phyloP scores from a whole-genome alignment of 53 echinoderm and acorn worm genomes.

The Henricia sp. region DNA sequence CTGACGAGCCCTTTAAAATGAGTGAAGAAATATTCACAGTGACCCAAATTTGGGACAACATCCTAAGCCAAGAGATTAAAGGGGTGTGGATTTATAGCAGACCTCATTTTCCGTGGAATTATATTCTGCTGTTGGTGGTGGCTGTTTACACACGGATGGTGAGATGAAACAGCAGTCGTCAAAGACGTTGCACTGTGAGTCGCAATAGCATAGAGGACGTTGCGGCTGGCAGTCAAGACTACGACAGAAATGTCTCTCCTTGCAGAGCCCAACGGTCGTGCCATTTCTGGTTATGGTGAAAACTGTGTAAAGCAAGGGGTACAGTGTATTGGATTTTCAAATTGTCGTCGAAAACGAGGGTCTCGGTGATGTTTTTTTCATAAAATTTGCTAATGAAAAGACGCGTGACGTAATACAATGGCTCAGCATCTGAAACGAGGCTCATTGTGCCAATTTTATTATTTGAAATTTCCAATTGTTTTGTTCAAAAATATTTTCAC shows the following conservation, averaged over 20 bases:
- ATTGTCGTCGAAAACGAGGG: no score
- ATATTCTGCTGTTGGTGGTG: no score
- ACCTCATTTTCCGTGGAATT: background rate
- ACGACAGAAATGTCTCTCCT: conserved; percentile 35
- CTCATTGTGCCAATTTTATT: no score
- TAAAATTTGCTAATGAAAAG: no score
- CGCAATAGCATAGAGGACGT: conserved; percentile 43
- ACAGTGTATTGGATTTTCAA: no score
- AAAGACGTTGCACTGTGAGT: conserved; percentile 34
- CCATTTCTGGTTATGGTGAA: conserved; percentile 24
- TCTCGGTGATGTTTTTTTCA: no score
- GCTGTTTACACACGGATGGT: background rate
- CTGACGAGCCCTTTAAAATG: background rate
- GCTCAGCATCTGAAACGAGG: no score
- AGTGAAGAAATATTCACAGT: background rate
- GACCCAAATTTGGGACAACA: background rate
- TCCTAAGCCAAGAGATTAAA: background rate
- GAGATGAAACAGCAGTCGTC: conserved; percentile 66
- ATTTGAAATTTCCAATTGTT: no score
- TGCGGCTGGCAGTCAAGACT: conserved; percentile 8
- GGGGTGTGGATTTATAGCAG: background rate
- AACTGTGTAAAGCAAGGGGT: no score
- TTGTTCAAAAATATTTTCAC: no score
- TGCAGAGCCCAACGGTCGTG: conserved; percentile 54
- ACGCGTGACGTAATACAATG: no score